Percentiles rank a stretch among this genome's conserved stretches.
These are phyloP conservation scores for Rattus norvegicus DNA, from an alignment of 2,113 vertebrate species.

Conservation along the genomic window DNA sequence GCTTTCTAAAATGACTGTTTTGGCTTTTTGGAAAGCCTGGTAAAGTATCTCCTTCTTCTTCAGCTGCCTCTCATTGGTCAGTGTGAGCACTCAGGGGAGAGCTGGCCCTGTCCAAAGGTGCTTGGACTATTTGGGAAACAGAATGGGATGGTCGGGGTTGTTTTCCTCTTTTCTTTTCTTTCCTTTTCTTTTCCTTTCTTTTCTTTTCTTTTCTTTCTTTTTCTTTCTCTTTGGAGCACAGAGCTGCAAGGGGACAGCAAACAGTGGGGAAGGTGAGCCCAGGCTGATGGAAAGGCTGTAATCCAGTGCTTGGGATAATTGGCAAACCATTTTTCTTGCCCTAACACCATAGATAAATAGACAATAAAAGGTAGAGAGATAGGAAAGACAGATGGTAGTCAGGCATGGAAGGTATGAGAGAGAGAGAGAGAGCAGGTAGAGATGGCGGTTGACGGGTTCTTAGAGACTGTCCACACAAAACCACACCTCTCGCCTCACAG, in stretches of 20 bases:
- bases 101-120: not conserved
- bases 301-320: not conserved
- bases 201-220: fast-evolving
- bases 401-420: not conserved
- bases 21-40: not conserved
- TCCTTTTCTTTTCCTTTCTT: not conserved
- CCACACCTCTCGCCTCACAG: not conserved
- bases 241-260: not conserved
- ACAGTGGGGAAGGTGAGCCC: not conserved
- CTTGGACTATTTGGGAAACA: not conserved
- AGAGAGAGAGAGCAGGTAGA: not conserved
- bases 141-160: not conserved
- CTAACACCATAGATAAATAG: not conserved
- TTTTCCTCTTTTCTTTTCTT: not conserved
- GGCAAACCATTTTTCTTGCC: not conserved
- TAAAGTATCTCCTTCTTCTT: not conserved
- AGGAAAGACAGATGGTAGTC: not conserved
- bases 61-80: not conserved
- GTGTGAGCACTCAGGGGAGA: not conserved
- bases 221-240: not conserved
- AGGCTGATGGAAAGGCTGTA: not conserved
- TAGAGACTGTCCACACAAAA: not conserved
- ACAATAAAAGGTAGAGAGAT: not conserved
- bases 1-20: not conserved
- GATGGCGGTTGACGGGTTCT: not conserved